A percentile compares a stretch with the other conserved stretches of the same genome.
Conservation (phyloP, 2,113 vertebrate species). For the Emydocephalus ijimae region DNA sequence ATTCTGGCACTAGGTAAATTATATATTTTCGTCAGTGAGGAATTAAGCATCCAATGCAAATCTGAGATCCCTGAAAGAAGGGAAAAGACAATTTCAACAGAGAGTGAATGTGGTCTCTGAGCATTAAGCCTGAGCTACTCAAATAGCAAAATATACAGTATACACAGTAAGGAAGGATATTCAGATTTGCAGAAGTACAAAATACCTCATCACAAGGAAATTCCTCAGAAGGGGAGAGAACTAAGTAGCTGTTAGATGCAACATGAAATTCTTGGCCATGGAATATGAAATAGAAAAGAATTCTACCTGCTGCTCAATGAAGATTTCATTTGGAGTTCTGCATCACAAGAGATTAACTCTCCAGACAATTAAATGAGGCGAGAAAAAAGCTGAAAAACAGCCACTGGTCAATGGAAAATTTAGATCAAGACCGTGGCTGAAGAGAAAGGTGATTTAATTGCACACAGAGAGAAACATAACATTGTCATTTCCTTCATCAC, state of each 20-base stretch:
- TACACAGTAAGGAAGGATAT: neutral
- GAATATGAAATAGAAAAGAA: neutral
- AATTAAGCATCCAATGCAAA: neutral
- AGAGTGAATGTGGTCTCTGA: neutral
- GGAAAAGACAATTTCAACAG: neutral
- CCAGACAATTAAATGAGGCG: neutral
- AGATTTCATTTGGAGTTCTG: neutral
- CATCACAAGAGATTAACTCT: neutral
- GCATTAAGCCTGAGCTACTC: neutral
- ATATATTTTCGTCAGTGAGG: neutral
- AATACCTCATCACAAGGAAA: neutral
- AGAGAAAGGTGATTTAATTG: neutral
- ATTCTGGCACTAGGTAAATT: neutral
- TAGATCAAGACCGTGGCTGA: neutral
- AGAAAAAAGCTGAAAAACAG: neutral
- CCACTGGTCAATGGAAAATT: neutral
- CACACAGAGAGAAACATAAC: neutral
- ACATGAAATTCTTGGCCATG: neutral
- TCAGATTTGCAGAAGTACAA: neutral
- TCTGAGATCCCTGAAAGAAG: neutral
- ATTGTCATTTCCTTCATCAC: neutral
- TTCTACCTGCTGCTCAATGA: neutral
- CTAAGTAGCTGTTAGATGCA: neutral
- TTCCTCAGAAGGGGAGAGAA: neutral
- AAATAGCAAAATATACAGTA: neutral